Evolutionary conservation across 2,797 vertebrate genomes (phyloP).

Genomic region (Psittacula derbiana): DNA sequence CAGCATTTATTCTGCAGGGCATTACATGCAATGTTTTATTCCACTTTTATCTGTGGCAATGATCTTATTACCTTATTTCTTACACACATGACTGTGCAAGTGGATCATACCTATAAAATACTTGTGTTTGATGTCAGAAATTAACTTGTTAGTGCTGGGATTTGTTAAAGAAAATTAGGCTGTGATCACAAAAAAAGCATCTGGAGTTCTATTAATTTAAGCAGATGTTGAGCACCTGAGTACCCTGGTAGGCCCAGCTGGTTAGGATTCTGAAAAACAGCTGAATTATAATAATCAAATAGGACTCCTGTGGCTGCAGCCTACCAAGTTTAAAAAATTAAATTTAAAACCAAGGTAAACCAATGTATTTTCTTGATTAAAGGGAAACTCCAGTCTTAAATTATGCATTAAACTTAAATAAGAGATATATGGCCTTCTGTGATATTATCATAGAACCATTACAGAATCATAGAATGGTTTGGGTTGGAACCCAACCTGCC

Average conservation of each 20-base stretch:
- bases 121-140: neutral
- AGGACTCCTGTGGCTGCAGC: neutral
- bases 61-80: neutral
- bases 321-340: neutral
- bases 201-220: neutral
- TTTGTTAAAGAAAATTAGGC: neutral
- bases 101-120: neutral
- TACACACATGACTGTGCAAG: accelerated
- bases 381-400: neutral
- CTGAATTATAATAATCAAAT: neutral
- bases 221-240: neutral
- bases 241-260: neutral
- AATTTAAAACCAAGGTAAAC: neutral
- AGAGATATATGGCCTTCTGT: neutral
- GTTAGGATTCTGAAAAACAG: neutral
- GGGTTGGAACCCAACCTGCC: neutral
- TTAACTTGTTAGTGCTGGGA: neutral
- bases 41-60: neutral
- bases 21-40: accelerated
- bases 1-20: neutral
- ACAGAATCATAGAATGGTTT: neutral
- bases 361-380: neutral
- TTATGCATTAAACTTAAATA: neutral
- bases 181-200: neutral
- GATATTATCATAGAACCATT: neutral